Evolutionary conservation across 2,888 invertebrate species (phyloP), one percentile per base, ranked within the genome.

Genomic region (Athripsodes cinereus): DNA sequence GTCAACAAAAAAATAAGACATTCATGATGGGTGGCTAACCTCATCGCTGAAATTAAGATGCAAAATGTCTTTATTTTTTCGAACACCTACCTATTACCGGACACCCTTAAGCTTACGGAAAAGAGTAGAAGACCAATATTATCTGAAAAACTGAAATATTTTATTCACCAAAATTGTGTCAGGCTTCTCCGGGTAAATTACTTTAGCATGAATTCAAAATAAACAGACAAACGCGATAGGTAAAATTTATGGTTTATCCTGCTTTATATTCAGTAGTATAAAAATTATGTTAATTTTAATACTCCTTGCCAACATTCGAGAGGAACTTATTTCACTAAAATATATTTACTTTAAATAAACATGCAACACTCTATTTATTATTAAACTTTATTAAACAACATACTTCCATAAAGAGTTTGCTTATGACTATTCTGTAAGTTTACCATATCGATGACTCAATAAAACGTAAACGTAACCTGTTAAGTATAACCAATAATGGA

Each of bases 231-330:
- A 40, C 40, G 13, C 40, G 40, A 40, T 13, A 40, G 2, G 16
- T 13, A n/a, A 40, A n/a, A 16, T 40, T 13, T 40, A 40, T 13
- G 40, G 40, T 40, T n/a, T 40, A 40, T 40, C 40, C 40, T 13
- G n/a, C 13, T 40, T 16, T n/a, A 16, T 16, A 40, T 40, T 40
- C 40, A 40, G 16, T 13, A 40, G 16, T 40, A 40, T 40, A 8
- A 40, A 40, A 40, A 40, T 40, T 40, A 40, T 40, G 40, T 40
- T 40, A 40, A 40, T 40, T 40, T 40, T 40, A 40, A 40, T 40
- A 40, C 13, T 40, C 40, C 3, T 40, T n/a, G 40, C 40, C 40
- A 16, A 40, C 40, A 16, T 40, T 40, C 16, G 2, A 16, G 13
- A 40, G 40, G n/a, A 40, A 40, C 16, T 40, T 16, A 13, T 40